These are phyloP conservation scores for Psococerastis gibbosa DNA, from an alignment of 2,888 invertebrate genomes.

Conservation along the genomic window DNA sequence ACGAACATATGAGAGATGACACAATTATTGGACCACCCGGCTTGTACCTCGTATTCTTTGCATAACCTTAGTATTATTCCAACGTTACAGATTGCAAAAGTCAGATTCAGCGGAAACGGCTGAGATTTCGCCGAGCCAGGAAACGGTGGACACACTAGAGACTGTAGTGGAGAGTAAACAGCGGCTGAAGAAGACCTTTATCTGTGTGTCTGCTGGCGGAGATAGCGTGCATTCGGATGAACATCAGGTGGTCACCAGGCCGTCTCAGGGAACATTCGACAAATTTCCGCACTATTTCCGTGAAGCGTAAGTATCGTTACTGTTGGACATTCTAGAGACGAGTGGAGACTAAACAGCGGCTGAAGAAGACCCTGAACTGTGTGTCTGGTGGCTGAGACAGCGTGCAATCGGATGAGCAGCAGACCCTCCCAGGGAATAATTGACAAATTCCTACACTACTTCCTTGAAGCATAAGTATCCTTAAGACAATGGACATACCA, in stretches of 20 bases:
- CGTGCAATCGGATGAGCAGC: constrained; percentile 21
- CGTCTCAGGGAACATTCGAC: constrained; percentile 20
- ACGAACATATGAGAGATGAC: too few relatives aligned
- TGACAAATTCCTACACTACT: constrained; percentile 24
- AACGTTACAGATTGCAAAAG: background rate
- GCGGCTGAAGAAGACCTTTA: background rate
- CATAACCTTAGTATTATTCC: too few relatives aligned
- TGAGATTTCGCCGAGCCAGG: background rate
- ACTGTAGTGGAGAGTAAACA: background rate
- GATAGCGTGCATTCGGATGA: constrained; percentile 20
- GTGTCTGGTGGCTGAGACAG: background rate
- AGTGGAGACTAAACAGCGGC: background rate
- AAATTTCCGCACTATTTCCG: constrained; percentile 25
- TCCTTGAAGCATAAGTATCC: constrained; percentile 26
- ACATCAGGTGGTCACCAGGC: constrained; percentile 9
- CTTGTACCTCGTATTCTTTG: too few relatives aligned
- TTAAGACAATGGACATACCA: background rate
- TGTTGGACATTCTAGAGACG: constrained; percentile 4
- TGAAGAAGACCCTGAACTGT: constrained; percentile 1
- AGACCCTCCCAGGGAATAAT: constrained; percentile 18
- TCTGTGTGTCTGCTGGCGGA: constrained; percentile 1
- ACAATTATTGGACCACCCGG: too few relatives aligned
- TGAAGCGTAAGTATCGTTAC: constrained; percentile 25
- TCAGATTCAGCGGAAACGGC: background rate
- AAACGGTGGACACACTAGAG: background rate